Evolutionary conservation across 1,140 invertebrate species (phyloP).

Genomic region (Drosophila saltans): DNA sequence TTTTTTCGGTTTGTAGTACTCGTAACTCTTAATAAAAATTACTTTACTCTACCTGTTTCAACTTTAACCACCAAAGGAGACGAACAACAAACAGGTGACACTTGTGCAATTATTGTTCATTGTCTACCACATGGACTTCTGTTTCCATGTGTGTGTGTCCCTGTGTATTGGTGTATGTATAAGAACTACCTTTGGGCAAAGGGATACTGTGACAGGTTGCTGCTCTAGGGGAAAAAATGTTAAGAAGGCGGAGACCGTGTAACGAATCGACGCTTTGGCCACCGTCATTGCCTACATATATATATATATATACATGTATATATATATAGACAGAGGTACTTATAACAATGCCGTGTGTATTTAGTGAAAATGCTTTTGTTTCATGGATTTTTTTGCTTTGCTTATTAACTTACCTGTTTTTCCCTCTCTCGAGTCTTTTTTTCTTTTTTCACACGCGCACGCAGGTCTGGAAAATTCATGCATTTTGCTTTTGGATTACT

Average conservation of each 20-base stretch:
- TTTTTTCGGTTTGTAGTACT: conserved; percentile 35
- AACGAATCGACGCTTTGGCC: conserved; percentile 35
- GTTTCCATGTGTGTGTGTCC: background rate
- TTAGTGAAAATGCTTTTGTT: conserved; percentile 72
- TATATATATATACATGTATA: background rate
- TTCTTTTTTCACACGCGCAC: conserved; percentile 64
- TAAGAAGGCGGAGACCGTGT: conserved; percentile 40
- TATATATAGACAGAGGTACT: background rate
- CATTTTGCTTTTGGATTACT: conserved; percentile 67
- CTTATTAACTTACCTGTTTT: conserved; percentile 78
- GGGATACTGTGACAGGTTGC: conserved; percentile 28
- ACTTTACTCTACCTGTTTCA: conserved; percentile 24
- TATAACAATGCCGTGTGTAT: conserved; percentile 67
- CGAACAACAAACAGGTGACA: conserved; percentile 45
- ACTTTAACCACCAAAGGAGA: conserved; percentile 37
- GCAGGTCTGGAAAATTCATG: conserved; percentile 65
- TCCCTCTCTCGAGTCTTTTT: conserved; percentile 33
- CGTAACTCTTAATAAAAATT: conserved; percentile 23
- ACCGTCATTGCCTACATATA: background rate
- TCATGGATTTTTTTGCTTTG: conserved; percentile 27
- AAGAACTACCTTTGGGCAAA: conserved; percentile 40
- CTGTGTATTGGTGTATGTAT: background rate
- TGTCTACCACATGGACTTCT: conserved; percentile 30
- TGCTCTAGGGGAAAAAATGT: conserved; percentile 12
- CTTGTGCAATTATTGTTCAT: conserved; percentile 74